A percentile compares a stretch with the other conserved stretches of the same genome.
These are phyloP conservation scores for Eubasilissa regina DNA, from an alignment of 1,140 invertebrate genomes.

Conservation along the genomic window DNA sequence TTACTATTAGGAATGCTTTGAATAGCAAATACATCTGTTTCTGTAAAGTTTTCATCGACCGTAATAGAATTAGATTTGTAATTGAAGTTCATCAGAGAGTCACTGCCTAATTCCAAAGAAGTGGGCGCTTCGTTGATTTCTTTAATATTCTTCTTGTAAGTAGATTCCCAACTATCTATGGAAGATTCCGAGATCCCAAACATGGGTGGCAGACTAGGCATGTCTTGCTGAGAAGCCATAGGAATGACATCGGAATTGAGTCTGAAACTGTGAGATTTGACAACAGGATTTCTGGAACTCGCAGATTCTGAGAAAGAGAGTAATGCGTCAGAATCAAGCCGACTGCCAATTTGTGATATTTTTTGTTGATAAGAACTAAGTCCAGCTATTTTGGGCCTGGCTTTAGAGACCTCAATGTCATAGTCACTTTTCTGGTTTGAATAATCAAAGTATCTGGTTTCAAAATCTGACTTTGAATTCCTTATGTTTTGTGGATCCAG, in stretches of 20 bases:
- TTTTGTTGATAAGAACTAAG: conserved; percentile 72
- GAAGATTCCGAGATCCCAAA: conserved; percentile 71
- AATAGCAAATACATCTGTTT: conserved; percentile 61
- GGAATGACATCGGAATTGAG: conserved; percentile 71
- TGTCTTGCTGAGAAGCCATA: conserved; percentile 67
- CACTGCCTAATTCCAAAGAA: conserved; percentile 54
- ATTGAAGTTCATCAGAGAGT: conserved; percentile 55
- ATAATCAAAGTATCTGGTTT: conserved; percentile 54
- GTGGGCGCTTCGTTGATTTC: conserved; percentile 52
- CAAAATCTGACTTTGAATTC: conserved; percentile 53
- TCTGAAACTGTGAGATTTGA: conserved; percentile 79
- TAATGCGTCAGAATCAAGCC: conserved; percentile 57
- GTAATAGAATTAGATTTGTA: conserved; percentile 46
- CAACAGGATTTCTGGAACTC: conserved; percentile 71
- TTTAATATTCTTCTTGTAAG: conserved; percentile 68
- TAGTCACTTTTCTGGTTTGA: conserved; percentile 51
- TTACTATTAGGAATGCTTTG: conserved; percentile 44
- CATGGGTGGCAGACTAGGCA: conserved; percentile 71
- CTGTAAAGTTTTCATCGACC: conserved; percentile 65
- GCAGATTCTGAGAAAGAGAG: conserved; percentile 66
- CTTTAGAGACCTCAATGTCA: conserved; percentile 62
- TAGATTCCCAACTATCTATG: conserved; percentile 72
- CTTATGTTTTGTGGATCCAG: conserved; percentile 45
- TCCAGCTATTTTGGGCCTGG: conserved; percentile 69
- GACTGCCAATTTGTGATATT: conserved; percentile 61